These are phyloP conservation scores for Neodiprion lecontei DNA, from an alignment of 1,140 invertebrate species.

Conservation along the genomic window DNA sequence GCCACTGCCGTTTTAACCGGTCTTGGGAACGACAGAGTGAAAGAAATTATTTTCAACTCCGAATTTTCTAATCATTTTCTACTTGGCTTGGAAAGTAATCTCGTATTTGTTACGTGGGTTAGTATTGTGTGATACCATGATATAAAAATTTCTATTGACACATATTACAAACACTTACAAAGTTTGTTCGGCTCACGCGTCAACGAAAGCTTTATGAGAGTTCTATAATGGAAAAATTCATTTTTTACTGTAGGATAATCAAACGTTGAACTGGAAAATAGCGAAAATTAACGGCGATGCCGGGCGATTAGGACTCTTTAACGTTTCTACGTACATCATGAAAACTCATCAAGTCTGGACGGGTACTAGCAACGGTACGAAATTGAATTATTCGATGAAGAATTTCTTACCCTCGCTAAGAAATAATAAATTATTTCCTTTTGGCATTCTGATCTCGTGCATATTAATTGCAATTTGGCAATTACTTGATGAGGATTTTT, in stretches of 20 bases:
- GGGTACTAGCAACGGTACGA: constrained; percentile 36
- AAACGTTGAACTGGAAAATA: constrained; percentile 24
- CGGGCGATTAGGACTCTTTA: constrained; percentile 30
- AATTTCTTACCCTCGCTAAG: not conserved
- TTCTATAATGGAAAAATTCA: not conserved
- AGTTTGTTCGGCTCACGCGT: no score
- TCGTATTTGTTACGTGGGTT: constrained; percentile 55
- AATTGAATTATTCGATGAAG: not conserved
- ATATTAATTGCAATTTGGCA: not conserved
- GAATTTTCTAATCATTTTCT: constrained; percentile 49
- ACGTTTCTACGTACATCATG: constrained; percentile 35
- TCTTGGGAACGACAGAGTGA: constrained; percentile 25
- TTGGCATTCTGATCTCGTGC: no score
- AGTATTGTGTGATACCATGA: not conserved
- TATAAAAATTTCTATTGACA: no score
- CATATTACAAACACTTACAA: no score
- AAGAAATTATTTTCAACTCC: constrained; percentile 50
- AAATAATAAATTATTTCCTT: not conserved
- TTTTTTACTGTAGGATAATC: constrained; percentile 25
- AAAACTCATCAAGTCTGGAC: constrained; percentile 33
- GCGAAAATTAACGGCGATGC: constrained; percentile 27
- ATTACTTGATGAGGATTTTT: not conserved
- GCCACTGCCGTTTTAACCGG: constrained; percentile 29
- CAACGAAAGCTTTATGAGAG: no score
- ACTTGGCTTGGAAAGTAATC: constrained; percentile 47